phyloP scores from a whole-genome alignment of 2,113 vertebrate genomes.

The Brachypodius melanocephalos region DNA sequence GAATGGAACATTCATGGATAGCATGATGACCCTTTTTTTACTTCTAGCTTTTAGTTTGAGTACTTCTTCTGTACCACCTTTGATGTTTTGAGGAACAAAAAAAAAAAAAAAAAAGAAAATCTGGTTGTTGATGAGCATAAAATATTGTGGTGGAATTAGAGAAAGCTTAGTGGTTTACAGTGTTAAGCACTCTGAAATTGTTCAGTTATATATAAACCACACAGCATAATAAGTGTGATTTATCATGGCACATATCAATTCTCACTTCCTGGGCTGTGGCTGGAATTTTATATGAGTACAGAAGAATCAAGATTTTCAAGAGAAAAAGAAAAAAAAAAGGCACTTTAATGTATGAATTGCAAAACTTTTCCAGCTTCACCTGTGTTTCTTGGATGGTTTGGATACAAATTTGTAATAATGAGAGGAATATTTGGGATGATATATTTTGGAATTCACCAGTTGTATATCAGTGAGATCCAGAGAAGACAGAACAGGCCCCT shows the following conservation, averaged over 20 bases:
- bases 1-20: background rate
- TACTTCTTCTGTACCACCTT: background rate
- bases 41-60: background rate
- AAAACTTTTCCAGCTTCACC: background rate
- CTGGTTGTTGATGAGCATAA: background rate
- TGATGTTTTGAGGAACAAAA: background rate
- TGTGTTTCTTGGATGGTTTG: background rate
- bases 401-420: background rate
- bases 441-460: background rate
- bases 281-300: background rate
- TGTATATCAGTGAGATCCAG: background rate
- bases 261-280: background rate
- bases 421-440: background rate
- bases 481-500: background rate
- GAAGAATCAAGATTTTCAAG: background rate
- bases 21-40: background rate
- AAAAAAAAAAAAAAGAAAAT: background rate
- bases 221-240: background rate
- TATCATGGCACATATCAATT: background rate
- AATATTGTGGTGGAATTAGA: background rate
- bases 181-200: background rate
- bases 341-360: background rate
- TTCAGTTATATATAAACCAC: background rate
- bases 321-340: fast-evolving
- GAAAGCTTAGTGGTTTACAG: background rate